phyloP scores from a whole-genome alignment of 1,140 invertebrate genomes.

The Bombus confusus region DNA sequence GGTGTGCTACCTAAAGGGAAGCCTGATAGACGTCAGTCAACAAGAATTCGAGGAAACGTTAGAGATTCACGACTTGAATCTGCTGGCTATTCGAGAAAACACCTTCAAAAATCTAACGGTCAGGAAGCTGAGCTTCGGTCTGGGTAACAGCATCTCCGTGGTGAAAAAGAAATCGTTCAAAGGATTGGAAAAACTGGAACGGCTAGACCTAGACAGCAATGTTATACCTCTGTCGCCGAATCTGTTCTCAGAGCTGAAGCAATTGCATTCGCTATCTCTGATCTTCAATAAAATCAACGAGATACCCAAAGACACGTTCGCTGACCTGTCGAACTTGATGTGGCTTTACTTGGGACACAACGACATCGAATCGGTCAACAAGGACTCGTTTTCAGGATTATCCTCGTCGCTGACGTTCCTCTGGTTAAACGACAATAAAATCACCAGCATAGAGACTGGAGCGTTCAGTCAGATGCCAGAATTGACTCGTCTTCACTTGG shows the following conservation, averaged over 20 bases:
- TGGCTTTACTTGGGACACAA: constrained; percentile 56
- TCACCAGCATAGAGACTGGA: constrained; percentile 21
- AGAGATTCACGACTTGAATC: constrained; percentile 40
- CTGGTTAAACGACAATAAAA: constrained; percentile 59
- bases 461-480: constrained; percentile 37
- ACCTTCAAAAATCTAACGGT: constrained; percentile 57
- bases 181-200: constrained; percentile 52
- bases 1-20: constrained; percentile 47
- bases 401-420: constrained; percentile 35
- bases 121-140: constrained; percentile 22
- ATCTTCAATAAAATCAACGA: constrained; percentile 50
- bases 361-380: constrained; percentile 31
- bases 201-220: constrained; percentile 52
- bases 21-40: constrained; percentile 45
- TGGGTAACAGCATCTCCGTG: constrained; percentile 56
- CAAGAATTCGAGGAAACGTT: constrained; percentile 5
- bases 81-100: constrained; percentile 39
- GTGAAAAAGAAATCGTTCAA: constrained; percentile 45
- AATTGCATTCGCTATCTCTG: constrained; percentile 38
- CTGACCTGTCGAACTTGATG: constrained; percentile 33
- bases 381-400: constrained; percentile 33
- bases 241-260: constrained; percentile 54
- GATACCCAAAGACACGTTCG: constrained; percentile 57
- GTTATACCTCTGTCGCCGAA: constrained; percentile 30
- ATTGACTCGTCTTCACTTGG: constrained; percentile 46